Base-by-base conservation (phyloP, 1,140 invertebrate species). In the Dendroctonus ponderosae region DNA sequence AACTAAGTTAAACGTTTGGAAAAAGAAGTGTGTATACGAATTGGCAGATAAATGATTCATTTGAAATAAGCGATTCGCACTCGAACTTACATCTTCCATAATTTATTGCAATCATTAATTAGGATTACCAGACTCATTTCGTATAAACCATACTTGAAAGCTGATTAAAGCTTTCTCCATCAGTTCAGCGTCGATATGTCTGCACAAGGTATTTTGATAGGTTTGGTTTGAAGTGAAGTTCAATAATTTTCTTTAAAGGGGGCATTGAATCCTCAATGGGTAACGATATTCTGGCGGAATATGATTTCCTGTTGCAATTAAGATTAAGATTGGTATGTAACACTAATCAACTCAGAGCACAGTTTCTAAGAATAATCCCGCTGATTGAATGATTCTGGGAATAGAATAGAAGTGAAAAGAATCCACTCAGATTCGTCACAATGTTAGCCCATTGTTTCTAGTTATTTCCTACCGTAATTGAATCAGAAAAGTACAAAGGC, bases 181-280 rank as follows among this genome's bases (percentile, higher is more conserved):
- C 53, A n/a, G 11, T 56, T 8, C 7, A 41, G 26, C 26, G 15
- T 56, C 53, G 53, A 56, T 41, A 56, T 50, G 57, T 65, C 49
- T 54, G 49, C 14, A 7, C 38, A 57, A 53, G 65, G 58, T 61
- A 67, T 67, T 67, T 67, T 67, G 61, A 67, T 67, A 61, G 65
- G 57, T 67, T 60, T 8, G 39, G 57, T 61, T 54, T 54, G 42
- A 59, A 61, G 65, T 67, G 52, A 57, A 61, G 65, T 61, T 53
- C 61, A 67, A 50, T 57, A 67, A 58, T 54, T 67, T 67, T 67
- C 65, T 59, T 67, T 67, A 67, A 67, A 52, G 65, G 40, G 65
- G 65, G 65, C 58, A 67, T 61, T 67, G 65, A 60, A 67, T 67
- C 56, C 57, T 67, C 65, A 67, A 67, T 67, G 50, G 65, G 49